Base-by-base conservation (phyloP, 2,888 invertebrate genomes). In the Eilema griseolum region DNA sequence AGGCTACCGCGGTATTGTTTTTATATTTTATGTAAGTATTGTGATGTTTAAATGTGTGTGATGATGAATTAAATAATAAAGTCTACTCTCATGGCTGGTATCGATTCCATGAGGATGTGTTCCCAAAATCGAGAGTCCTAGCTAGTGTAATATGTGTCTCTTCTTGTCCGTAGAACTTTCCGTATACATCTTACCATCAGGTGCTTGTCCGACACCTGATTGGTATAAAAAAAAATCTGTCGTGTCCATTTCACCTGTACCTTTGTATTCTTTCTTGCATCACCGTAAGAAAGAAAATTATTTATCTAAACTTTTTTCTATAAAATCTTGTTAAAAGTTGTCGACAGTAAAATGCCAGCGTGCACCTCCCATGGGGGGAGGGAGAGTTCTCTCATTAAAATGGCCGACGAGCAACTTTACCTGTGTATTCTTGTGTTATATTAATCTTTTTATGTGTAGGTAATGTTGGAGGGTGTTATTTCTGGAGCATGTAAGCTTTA, bases 331-430 rank as follows among this genome's bases (percentile, higher is more conserved):
- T 77, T 77, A 77, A 71, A 73, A 73, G 31, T 66, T 63, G 12
- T 28, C 26, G 61, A 69, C 69, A 79, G 79, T 71, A 64, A 69
- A 71, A 75, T 26, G 67, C 41, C 41, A 61, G 60, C 66, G 66
- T 71, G 66, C 72, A 69, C 62, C 69, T 75, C 72, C 14, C 12
- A 20, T 28, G n/a, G 16, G 12, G 26, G 41, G 5, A 46, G 26
- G 23, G 20, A 26, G 2, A 46, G n/a, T 52, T 46, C 46, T 68
- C 69, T 79, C 77, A 77, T 77, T 79, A 79, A 79, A 79, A 75
- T 73, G 69, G 75, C 76, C 59, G 71, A 69, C 59, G 37, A 70
- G n/a, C 73, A 77, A 67, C 72, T 75, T 71, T 56, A 10, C 31
- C 1, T 26, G 68, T 28, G 57, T 69, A 33, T 62, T 41, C 67